phyloP scores from a whole-genome alignment of 2,888 invertebrate species.

The Himalopsyche japonica region DNA sequence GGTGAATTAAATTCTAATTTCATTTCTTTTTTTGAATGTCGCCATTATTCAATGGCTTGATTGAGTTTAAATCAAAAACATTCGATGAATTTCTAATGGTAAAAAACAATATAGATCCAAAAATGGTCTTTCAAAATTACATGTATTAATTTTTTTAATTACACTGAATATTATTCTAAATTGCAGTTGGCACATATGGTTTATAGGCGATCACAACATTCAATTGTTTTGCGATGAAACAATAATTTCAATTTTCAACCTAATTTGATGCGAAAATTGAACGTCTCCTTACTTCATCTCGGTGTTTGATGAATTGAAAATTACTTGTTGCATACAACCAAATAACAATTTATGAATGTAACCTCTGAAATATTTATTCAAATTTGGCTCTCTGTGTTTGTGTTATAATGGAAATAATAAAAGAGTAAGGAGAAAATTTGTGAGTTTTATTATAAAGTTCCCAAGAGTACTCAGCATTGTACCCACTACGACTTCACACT shows the following conservation, averaged over 20 bases:
- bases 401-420: slow-evolving; percentile 10
- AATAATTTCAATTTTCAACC: background rate
- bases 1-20: too few relatives aligned
- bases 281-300: background rate
- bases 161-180: background rate
- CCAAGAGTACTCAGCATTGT: too few relatives aligned
- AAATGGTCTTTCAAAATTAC: background rate
- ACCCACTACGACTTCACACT: too few relatives aligned
- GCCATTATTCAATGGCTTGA: too few relatives aligned
- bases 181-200: background rate
- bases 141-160: background rate
- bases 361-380: background rate
- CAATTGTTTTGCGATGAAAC: too few relatives aligned
- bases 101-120: background rate
- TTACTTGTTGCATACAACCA: background rate
- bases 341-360: background rate
- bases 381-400: slow-evolving; percentile 20
- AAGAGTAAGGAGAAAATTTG: background rate
- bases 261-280: slow-evolving; percentile 25
- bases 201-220: background rate
- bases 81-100: too few relatives aligned
- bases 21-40: too few relatives aligned
- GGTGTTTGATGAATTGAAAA: background rate
- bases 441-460: too few relatives aligned
- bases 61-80: too few relatives aligned